Base-by-base conservation (phyloP, 1,140 invertebrate species). In the Elymnias hypermnestra region DNA sequence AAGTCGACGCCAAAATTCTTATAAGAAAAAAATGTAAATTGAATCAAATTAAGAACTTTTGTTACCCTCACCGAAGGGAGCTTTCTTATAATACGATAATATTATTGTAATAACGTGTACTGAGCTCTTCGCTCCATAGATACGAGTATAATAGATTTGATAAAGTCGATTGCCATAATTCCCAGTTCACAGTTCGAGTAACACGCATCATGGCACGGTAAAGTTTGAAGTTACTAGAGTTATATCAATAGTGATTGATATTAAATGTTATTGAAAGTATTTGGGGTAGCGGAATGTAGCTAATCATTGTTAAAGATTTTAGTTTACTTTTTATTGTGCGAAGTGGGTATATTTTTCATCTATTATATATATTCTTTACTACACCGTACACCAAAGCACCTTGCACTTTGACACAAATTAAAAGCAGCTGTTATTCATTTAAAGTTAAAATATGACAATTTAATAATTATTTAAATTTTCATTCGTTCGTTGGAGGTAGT, bases 161-260 rank as follows among this genome's bases (percentile, higher is more conserved):
- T 68, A 54, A 65, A 54, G 59, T 71, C 63, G 51, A 66, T 72
- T 73, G 60, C 62, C 59, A 72, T 81, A 79, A 66, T 63, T 63
- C 65, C 68, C 45, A 52, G 69, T 73, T 74, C 67, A 64, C 62
- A 56, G 53, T 78, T 75, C 71, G 61, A 77, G 65, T 72, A 67
- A 28, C 71, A 60, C 71, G 50, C 63, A 70, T 63, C 76, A 77
- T 61, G 53, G 77, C 74, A 84, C 81, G 78, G 74, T 82, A 79
- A 77, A 68, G 48, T 70, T 69, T 53, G 57, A 61, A 58, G 37
- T 72, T 67, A 62, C 38, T 47, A 51, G 48, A 51, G 38, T 44
- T 43, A 10, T 33, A 15, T 33, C 51, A 31, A 28, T 57, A 36
- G 14, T 17, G 13, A 33, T 15, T 5, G 15, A 33, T 33, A 33